Base-by-base conservation (phyloP, 2,797 vertebrate genomes). In the Platalea minor region DNA sequence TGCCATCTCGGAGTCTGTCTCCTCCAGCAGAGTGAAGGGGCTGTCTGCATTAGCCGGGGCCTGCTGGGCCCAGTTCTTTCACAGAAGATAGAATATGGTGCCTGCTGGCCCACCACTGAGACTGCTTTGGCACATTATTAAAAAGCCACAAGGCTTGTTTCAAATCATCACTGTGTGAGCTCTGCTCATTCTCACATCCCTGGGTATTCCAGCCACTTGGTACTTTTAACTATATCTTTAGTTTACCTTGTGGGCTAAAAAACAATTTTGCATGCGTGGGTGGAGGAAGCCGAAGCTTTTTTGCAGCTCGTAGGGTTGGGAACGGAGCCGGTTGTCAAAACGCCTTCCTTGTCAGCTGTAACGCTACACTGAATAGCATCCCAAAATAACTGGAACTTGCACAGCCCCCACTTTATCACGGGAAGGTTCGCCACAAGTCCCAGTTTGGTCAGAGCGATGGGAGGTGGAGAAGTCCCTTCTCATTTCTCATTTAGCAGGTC, bases 1-100 rank as follows among this genome's bases (percentile, higher is more conserved):
- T 99, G 99, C 99, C 99, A 99, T 99, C 99, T 99, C 98, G 85
- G 99, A 99, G 99, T 98, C 98, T 98, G 98, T 97, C 98, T 99
- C 98, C 98, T 98, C 99, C 98, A 98, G 98, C 99, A 98, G 99
- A 98, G 98, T 98, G 98, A 97, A 98, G 98, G 98, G 98, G 98
- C 98, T 96, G 98, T 98, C 97, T 98, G 98, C 98, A 97, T 98
- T 98, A 98, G 97, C 97, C 29, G 96, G 97, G 97, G 94, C 98
- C 97, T 98, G 98, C 98, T 98, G 98, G 97, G 98, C 96, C 97
- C 97, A 93, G 98, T 98, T 98, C 98, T 98, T 97, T 98, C 98
- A 97, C 97, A 97, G 97, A 98, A 98, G 98, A 98, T 95, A 97
- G 98, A 98, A 98, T 98, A 98, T 98, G 98, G 98, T 98, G 97